phyloP scores from a whole-genome alignment of 1,140 invertebrate genomes.

The Lasioglossum baleicum region DNA sequence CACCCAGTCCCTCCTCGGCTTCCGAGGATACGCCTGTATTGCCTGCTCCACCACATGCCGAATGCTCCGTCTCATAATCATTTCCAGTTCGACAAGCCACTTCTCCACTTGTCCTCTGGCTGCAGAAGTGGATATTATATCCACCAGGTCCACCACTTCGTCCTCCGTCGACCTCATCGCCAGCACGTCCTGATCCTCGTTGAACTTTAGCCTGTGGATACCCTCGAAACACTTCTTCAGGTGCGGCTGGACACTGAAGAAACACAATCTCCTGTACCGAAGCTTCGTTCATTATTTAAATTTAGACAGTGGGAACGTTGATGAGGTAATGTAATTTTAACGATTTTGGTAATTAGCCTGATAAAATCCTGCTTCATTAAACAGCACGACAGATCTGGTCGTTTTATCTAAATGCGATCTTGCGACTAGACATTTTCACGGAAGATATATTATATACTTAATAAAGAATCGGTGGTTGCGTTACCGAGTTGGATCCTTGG shows the following conservation, averaged over 20 bases:
- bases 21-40: conserved; percentile 85
- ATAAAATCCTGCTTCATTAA: too few species aligned
- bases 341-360: too few species aligned
- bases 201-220: conserved; percentile 92
- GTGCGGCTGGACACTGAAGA: conserved; percentile 92
- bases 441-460: too few species aligned
- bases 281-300: not conserved
- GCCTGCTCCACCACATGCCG: conserved; percentile 83
- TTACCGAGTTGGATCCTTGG: conserved; percentile 95
- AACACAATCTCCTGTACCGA: not conserved
- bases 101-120: conserved; percentile 97
- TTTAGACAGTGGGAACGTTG: too few species aligned
- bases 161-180: conserved; percentile 94
- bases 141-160: conserved; percentile 89
- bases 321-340: too few species aligned
- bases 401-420: too few species aligned
- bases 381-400: too few species aligned
- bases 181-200: conserved; percentile 92
- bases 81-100: conserved; percentile 95
- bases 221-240: conserved; percentile 98
- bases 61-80: conserved; percentile 92
- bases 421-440: too few species aligned
- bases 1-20: conserved; percentile 88
- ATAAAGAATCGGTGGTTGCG: too few species aligned
- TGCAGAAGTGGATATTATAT: conserved; percentile 90